Percentiles rank a stretch among this genome's conserved stretches.
phyloP scores from a whole-genome alignment of 2,113 vertebrate genomes.

The Chionis minor region DNA sequence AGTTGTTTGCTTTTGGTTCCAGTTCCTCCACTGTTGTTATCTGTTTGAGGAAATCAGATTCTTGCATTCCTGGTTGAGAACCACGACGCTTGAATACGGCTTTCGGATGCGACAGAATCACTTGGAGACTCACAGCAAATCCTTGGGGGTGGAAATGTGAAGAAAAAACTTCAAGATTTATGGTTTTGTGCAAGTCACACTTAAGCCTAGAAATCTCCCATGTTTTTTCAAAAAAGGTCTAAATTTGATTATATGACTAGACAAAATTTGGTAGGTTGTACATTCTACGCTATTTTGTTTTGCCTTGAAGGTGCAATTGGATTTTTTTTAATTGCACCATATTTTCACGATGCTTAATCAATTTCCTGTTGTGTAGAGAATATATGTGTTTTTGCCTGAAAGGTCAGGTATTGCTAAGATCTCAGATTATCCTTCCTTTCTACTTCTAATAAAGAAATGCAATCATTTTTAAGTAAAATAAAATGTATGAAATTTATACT shows the following conservation, averaged over 20 bases:
- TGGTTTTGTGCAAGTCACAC: neutral
- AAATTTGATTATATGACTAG: neutral
- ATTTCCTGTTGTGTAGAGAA: neutral
- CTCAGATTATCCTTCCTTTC: neutral
- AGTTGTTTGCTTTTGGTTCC: constrained; percentile 96
- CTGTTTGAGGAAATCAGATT: constrained; percentile 98
- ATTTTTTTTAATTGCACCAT: neutral
- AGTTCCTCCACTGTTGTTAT: constrained; percentile 93
- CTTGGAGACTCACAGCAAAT: constrained; percentile 95
- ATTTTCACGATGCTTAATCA: neutral
- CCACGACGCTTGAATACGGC: constrained; percentile 94
- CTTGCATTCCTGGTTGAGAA: constrained; percentile 98
- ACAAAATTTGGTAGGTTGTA: neutral
- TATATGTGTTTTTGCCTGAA: neutral
- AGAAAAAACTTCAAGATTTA: neutral
- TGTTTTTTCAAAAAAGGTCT: neutral
- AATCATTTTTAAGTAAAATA: neutral
- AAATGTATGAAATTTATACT: neutral
- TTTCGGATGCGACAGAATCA: constrained; percentile 90
- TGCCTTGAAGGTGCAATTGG: neutral
- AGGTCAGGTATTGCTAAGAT: neutral
- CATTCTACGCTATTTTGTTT: neutral
- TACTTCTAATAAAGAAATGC: neutral
- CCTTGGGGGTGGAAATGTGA: constrained; percentile 73
- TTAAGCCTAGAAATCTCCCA: neutral